Base-by-base conservation (phyloP, 2,797 vertebrate genomes). In the Varecia variegata region DNA sequence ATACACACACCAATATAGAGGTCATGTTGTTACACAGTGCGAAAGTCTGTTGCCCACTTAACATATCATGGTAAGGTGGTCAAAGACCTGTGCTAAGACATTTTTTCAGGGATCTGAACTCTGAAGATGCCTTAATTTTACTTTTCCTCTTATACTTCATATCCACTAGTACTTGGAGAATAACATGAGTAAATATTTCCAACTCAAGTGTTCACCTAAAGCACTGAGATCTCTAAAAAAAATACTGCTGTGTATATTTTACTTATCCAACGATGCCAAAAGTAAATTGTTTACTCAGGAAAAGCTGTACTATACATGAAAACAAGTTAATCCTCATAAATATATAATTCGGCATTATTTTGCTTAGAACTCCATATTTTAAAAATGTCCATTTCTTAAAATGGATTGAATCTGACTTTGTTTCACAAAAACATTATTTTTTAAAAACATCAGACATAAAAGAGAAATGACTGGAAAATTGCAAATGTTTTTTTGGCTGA, bases 241-340 rank as follows among this genome's bases (percentile, higher is more conserved):
- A 4, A 0, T 62, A 94, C 52, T 60, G 45, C 52, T 13, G 3
- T 88, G 8, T 17, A 86, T 81, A 30, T 96, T 38, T n/a, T 93
- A 86, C 45, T 93, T 82, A 96, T 86, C 95, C 90, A 94, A 2
- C n/a, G 88, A 88, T 95, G 90, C 82, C 93, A 90, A 97, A 96
- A 12, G 85, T 71, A 96, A 95, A 81, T 91, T 95, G 87, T 93
- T 95, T 52, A 40, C 62, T 70, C 50, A 71, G 80, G 65, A 93
- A 98, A 93, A 97, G 54, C 84, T 95, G 21, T 93, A 81, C 0
- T 45, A 67, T 58, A 93, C 91, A 91, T 62, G 47, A 95, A 96
- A 97, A 93, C 71, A 96, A 97, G 62, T 52, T 96, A 97, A 95
- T 98, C 93, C 58, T 93, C 79, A 91, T 96, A 93, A 97, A 88